Evolutionary conservation across 2,888 invertebrate species (phyloP).

Genomic region (Serrognathus titanus): DNA sequence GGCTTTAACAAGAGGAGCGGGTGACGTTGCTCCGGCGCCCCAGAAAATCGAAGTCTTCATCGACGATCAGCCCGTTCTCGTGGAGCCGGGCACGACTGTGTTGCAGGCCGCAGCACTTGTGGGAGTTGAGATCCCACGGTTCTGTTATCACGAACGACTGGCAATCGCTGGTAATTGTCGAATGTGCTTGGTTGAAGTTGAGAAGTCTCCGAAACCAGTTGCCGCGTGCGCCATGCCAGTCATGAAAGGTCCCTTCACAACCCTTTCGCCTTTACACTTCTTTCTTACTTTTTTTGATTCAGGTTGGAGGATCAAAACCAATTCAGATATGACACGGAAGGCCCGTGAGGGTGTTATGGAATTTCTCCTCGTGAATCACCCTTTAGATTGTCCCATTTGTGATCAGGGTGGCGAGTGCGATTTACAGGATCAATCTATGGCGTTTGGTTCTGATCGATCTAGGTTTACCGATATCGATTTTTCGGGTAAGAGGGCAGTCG

Average conservation of each 20-base stretch:
- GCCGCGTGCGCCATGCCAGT: constrained; percentile 99
- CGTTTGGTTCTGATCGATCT: constrained; percentile 93
- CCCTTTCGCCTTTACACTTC: neutral
- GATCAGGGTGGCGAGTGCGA: constrained; percentile 96
- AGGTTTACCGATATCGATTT: constrained; percentile 90
- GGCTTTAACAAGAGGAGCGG: constrained; percentile 31
- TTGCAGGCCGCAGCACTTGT: constrained; percentile 91
- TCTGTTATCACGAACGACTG: constrained; percentile 98
- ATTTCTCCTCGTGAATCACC: constrained; percentile 96
- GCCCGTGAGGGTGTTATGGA: constrained; percentile 95
- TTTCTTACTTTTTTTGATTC: neutral
- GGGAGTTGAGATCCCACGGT: constrained; percentile 97
- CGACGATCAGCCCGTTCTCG: constrained; percentile 92
- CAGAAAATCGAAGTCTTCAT: constrained; percentile 93
- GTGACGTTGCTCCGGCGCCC: constrained; percentile 40
- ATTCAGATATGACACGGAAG: constrained; percentile 78
- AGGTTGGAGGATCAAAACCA: constrained; percentile 95
- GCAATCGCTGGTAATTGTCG: constrained; percentile 99
- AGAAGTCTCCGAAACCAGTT: constrained; percentile 95
- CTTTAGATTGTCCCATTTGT: constrained; percentile 98
- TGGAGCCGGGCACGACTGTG: constrained; percentile 95
- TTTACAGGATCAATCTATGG: constrained; percentile 98
- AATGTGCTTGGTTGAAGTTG: constrained; percentile 99
- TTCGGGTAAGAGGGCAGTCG: constrained; percentile 93
- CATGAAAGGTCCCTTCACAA: constrained; percentile 71